A percentile compares a stretch with the other conserved stretches of the same genome.
Evolutionary conservation across 1,140 invertebrate genomes (phyloP).

Genomic region (Hestina assimilis): DNA sequence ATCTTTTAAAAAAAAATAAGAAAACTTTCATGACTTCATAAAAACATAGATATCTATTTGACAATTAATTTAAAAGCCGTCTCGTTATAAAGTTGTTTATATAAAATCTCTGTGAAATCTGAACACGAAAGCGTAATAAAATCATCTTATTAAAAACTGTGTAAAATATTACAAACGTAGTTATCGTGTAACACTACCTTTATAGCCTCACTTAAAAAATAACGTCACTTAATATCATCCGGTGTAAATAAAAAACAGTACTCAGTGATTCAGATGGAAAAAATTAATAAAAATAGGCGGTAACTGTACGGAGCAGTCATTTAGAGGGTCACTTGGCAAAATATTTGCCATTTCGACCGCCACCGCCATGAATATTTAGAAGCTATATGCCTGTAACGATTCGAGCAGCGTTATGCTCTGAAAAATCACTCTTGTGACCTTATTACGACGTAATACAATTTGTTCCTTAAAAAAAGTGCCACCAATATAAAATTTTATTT

Average conservation of each 20-base stretch:
- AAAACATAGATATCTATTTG: too few relatives aligned
- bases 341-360: background rate
- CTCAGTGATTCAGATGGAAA: slow-evolving; percentile 7
- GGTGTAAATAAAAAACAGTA: background rate
- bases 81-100: too few relatives aligned
- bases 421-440: slow-evolving; percentile 7
- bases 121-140: too few relatives aligned
- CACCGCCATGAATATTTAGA: slow-evolving; percentile 14
- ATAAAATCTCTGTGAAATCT: too few relatives aligned
- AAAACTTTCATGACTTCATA: too few relatives aligned
- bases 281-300: slow-evolving; percentile 3
- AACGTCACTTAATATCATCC: slow-evolving; percentile 1
- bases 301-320: background rate
- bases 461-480: background rate
- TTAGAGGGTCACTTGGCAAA: background rate
- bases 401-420: background rate
- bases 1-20: too few relatives aligned
- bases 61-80: too few relatives aligned
- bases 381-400: slow-evolving; percentile 4
- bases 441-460: slow-evolving; percentile 3
- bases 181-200: too few relatives aligned
- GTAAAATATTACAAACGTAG: background rate
- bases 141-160: background rate
- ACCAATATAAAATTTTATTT: too few relatives aligned
- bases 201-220: slow-evolving; percentile 3